Evolutionary conservation across 2,797 vertebrate genomes (phyloP).

Genomic region (Gallinago nigripennis): DNA sequence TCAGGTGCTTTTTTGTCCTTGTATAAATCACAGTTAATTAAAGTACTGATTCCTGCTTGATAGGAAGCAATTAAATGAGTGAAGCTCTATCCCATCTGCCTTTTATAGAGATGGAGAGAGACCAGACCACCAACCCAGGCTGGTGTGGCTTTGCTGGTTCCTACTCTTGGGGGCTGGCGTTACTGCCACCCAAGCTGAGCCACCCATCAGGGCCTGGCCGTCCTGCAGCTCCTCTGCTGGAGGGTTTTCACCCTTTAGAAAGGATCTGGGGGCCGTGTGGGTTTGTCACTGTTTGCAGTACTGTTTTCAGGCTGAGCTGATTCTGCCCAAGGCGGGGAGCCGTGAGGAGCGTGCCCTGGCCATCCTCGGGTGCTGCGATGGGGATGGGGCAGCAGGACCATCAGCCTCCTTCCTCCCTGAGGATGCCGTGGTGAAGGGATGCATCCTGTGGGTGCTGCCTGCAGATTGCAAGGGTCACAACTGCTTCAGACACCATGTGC

Average conservation of each 20-base stretch:
- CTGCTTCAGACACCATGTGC: accelerated
- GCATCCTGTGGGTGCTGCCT: not conserved
- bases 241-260: not conserved
- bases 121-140: not conserved
- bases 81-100: not conserved
- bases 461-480: not conserved
- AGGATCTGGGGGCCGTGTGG: not conserved
- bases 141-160: accelerated
- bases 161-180: not conserved
- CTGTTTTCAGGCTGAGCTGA: not conserved
- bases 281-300: not conserved
- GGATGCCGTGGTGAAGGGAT: not conserved
- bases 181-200: accelerated
- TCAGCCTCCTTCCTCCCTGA: not conserved
- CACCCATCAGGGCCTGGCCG: accelerated
- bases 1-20: not conserved
- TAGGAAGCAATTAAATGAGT: constrained; percentile 21
- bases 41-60: constrained; percentile 4
- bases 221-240: not conserved
- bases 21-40: not conserved
- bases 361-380: accelerated
- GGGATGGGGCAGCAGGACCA: not conserved
- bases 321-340: not conserved
- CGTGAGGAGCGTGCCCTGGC: not conserved
- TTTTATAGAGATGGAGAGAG: not conserved